These are phyloP conservation scores for Solen grandis DNA, from an alignment of 1,140 invertebrate species.

Conservation along the genomic window DNA sequence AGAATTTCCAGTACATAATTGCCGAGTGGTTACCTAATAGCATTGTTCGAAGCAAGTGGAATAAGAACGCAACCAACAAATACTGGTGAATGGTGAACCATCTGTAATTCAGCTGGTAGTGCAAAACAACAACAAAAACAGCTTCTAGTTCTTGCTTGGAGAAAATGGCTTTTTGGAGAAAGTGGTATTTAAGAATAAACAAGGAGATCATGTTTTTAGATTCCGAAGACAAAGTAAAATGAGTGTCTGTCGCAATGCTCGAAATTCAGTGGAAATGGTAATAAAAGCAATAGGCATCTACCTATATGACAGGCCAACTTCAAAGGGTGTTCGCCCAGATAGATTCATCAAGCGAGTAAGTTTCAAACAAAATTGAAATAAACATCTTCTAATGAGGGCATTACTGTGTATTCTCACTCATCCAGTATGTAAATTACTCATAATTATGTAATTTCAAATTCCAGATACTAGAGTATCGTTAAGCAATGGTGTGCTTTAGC, in stretches of 20 bases:
- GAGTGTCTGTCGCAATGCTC: neutral
- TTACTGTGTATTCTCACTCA: neutral
- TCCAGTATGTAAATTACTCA: neutral
- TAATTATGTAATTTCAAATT: neutral
- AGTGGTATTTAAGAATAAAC: neutral
- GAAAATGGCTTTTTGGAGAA: conserved; percentile 12
- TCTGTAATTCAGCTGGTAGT: neutral
- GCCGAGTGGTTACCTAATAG: conserved; percentile 2
- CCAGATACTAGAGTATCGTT: neutral
- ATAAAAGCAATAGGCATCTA: neutral
- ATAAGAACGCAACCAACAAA: neutral
- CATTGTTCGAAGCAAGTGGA: neutral
- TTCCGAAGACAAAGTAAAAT: neutral
- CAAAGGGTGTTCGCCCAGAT: neutral
- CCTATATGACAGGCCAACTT: neutral
- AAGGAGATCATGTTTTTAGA: neutral
- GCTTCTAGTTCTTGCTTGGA: neutral
- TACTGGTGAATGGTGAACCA: neutral
- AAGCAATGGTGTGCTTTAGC: neutral
- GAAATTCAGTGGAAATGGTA: neutral
- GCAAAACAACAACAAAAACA: neutral
- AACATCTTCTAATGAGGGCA: neutral
- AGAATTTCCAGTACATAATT: neutral
- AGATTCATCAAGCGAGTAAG: neutral
- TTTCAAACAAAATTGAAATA: neutral